Evolutionary conservation across 23 tunicate species (phyloP).

Genomic region (Trididemnum clinides): DNA sequence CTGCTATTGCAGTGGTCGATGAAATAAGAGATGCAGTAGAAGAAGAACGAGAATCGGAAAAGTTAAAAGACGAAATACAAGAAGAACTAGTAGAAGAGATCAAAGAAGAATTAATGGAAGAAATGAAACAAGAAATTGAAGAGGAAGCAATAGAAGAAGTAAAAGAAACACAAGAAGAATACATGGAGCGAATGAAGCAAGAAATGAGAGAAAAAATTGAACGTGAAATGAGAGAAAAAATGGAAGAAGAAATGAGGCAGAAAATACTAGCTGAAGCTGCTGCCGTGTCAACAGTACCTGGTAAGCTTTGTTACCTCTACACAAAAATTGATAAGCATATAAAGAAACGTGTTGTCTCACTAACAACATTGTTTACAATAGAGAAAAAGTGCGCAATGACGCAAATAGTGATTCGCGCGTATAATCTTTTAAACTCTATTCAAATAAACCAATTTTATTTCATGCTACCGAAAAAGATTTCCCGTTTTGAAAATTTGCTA

Average conservation of each 20-base stretch:
- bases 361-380: too few species aligned
- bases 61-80: not conserved
- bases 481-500: too few species aligned
- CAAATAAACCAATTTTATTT: too few species aligned
- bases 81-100: conserved; percentile 27
- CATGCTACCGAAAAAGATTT: too few species aligned
- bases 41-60: conserved; percentile 30
- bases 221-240: conserved; percentile 1
- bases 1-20: conserved; percentile 39
- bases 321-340: too few species aligned
- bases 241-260: not conserved
- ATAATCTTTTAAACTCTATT: too few species aligned
- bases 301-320: too few species aligned
- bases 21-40: conserved; percentile 47
- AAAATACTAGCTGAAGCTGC: not conserved
- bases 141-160: conserved; percentile 10
- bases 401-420: too few species aligned
- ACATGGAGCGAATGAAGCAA: conserved; percentile 35
- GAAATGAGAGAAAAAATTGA: conserved; percentile 42
- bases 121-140: conserved; percentile 22
- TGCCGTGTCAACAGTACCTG: not conserved
- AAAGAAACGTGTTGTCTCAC: too few species aligned
- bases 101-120: conserved; percentile 26
- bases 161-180: conserved; percentile 18
- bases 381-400: too few species aligned